Evolutionary conservation across 2,797 vertebrate genomes (phyloP), one percentile per base, ranked within the genome.

Genomic region (Simalia tracyae): DNA sequence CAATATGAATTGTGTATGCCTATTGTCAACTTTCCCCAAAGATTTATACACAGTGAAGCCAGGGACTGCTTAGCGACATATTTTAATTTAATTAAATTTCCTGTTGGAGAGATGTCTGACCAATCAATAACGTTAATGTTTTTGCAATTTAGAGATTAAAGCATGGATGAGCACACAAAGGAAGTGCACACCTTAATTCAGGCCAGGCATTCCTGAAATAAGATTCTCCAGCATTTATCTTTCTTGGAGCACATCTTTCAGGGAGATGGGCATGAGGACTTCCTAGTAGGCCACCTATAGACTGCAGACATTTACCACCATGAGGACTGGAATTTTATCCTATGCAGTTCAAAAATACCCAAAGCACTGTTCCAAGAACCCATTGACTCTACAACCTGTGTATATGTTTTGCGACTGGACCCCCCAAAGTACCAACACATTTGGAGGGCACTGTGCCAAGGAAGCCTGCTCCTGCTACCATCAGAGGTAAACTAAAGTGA

Each of bases 71-170:
- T 92, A 60, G 96, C 96, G 97, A 97, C 97, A 98, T 97, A 97
- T 98, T 97, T 98, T 98, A 98, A 98, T 98, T 98, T 98, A 98
- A 98, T 98, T 98, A 98, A 97, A 98, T 98, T 98, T 98, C 96
- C 97, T 97, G 96, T 97, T 96, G 97, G 97, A 98, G 97, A 97
- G 97, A 98, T 98, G 98, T 97, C 96, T 97, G 97, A 98, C 98
- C 97, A 98, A 98, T 98, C 98, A 98, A 98, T 98, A 98, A 98
- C 97, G 97, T 97, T 98, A 98, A 98, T 98, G 97, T 98, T 98
- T 98, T 98, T 97, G 98, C 98, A 98, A 98, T 98, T 98, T 98
- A 95, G 96, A 98, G 97, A 98, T 98, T 97, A 98, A 97, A 98
- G 96, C 96, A 95, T 91, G 95, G 96, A 95, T 97, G 95, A 95